phyloP scores from a whole-genome alignment of 2,888 invertebrate species.

The Pimpla rufipes region DNA sequence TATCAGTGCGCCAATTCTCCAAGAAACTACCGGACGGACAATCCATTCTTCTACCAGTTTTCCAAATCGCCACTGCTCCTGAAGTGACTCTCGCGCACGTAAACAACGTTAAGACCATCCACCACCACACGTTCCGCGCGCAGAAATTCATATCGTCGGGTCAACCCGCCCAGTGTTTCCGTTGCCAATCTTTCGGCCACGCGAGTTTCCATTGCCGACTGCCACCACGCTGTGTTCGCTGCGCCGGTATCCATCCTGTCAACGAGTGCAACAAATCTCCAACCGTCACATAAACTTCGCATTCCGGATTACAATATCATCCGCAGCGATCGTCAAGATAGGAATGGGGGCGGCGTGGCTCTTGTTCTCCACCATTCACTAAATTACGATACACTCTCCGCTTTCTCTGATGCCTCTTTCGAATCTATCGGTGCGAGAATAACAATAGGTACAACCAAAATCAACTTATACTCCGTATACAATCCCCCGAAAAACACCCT shows the following conservation, averaged over 20 bases:
- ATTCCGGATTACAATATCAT: not conserved
- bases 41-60: not conserved
- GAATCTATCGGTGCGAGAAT: not conserved
- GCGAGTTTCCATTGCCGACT: no score
- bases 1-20: not conserved
- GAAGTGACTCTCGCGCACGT: not conserved
- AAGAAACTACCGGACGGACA: not conserved
- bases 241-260: not conserved
- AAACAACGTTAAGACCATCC: not conserved
- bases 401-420: not conserved
- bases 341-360: not conserved
- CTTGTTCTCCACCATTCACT: not conserved
- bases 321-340: not conserved
- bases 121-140: not conserved
- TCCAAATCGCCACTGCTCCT: not conserved
- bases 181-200: slow-evolving; percentile 34
- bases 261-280: not conserved
- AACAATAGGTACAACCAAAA: not conserved
- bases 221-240: slow-evolving; percentile 16
- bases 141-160: not conserved
- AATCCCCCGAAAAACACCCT: no score
- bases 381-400: not conserved
- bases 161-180: slow-evolving; percentile 2
- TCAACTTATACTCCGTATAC: not conserved
- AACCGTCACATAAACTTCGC: not conserved